These are phyloP conservation scores for Ictidomys tridecemlineatus DNA, from an alignment of 2,113 vertebrate genomes.

Conservation along the genomic window DNA sequence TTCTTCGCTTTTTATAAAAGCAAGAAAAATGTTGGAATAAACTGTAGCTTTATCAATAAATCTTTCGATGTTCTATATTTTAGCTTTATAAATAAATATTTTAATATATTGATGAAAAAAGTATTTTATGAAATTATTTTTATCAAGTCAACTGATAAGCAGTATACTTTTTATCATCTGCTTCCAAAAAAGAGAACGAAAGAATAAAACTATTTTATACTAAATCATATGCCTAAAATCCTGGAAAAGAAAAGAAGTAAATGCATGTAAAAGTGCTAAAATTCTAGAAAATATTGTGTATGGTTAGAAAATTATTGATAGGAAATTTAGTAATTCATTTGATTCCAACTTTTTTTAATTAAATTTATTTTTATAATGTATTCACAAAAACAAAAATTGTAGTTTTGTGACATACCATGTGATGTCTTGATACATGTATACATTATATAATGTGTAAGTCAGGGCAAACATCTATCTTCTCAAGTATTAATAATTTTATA, in stretches of 20 bases:
- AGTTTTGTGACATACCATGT: not conserved
- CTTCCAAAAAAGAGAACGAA: not conserved
- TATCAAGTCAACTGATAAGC: not conserved
- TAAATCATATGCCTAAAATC: not conserved
- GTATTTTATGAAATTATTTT: conserved; percentile 53
- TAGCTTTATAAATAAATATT: conserved; percentile 16
- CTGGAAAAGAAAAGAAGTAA: not conserved
- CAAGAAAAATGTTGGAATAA: conserved; percentile 50
- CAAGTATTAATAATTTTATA: not conserved
- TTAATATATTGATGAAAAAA: conserved; percentile 35
- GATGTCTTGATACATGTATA: not conserved
- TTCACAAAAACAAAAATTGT: not conserved
- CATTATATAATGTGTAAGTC: not conserved
- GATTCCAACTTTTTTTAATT: not conserved
- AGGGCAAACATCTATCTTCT: not conserved
- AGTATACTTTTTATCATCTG: not conserved
- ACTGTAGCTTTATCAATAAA: conserved; percentile 37
- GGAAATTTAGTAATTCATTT: conserved; percentile 16
- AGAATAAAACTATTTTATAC: not conserved
- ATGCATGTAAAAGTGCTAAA: not conserved
- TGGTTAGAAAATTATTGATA: not conserved
- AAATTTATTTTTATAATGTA: not conserved
- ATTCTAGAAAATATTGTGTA: conserved; percentile 15
- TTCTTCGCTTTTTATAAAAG: not conserved
- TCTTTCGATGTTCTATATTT: not conserved